Evolutionary conservation across 2,113 vertebrate species (phyloP).

Genomic region (Toxotes jaculatrix): DNA sequence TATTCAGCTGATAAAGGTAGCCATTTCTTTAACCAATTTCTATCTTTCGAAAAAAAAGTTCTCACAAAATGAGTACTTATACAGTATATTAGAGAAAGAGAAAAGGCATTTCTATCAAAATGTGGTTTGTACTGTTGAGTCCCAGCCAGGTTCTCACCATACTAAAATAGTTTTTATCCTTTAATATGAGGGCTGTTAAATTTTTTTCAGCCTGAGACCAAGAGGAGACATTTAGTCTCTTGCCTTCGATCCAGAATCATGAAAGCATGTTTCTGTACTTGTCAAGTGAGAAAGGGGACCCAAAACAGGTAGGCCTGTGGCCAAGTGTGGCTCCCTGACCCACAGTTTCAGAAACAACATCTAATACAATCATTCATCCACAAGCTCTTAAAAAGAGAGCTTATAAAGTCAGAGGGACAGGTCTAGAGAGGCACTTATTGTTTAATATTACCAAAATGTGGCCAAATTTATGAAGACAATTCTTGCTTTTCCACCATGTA

Average conservation of each 20-base stretch:
- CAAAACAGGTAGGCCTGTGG: slow-evolving; percentile 42
- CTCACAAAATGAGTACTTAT: slow-evolving; percentile 19
- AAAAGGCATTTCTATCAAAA: slow-evolving; percentile 47
- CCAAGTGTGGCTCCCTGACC: slow-evolving; percentile 43
- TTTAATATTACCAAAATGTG: slow-evolving; percentile 12
- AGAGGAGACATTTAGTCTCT: slow-evolving; percentile 59
- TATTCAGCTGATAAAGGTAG: too few species aligned
- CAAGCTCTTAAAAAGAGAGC: slow-evolving; percentile 7
- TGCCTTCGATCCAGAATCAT: slow-evolving; percentile 52
- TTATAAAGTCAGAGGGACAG: slow-evolving; percentile 32
- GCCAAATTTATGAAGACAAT: background rate
- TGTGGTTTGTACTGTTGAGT: slow-evolving; percentile 47
- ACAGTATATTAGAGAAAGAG: background rate
- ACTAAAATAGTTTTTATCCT: slow-evolving; percentile 51
- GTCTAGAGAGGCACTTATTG: slow-evolving; percentile 12
- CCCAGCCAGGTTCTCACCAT: slow-evolving; percentile 52
- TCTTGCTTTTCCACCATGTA: background rate
- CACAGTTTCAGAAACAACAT: slow-evolving; percentile 38
- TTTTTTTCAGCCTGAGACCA: slow-evolving; percentile 39
- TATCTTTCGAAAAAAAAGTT: slow-evolving; percentile 8
- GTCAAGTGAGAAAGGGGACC: slow-evolving; percentile 46
- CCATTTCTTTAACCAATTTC: background rate
- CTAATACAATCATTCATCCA: slow-evolving; percentile 31
- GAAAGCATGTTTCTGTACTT: slow-evolving; percentile 55
- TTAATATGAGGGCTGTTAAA: slow-evolving; percentile 58